Base-by-base conservation (phyloP, 2,888 invertebrate species). In the Schizaphis graminum region DNA sequence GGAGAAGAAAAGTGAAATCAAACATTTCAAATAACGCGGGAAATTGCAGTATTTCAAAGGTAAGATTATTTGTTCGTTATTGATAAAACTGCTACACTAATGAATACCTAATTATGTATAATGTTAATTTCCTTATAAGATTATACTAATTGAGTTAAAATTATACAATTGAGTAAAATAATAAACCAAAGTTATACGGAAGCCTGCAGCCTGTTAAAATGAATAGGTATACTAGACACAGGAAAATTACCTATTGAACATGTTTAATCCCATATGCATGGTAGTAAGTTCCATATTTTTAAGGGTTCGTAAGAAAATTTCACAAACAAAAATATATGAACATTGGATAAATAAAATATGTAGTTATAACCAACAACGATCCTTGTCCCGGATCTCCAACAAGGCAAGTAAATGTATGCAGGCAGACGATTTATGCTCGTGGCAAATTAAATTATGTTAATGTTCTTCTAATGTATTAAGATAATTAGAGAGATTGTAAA, bases 1-100 rank as follows among this genome's bases (percentile, higher is more conserved):
- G 98, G 95, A 97, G 99, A 94, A 98, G 98, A 96, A 89, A 91
- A 53, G 89, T 94, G 21, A 85, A 91, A 44, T 57, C 24, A 10
- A 91, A 57, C 16, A 1, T 44, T 41, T 57, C 57, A 24, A 77
- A 13, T 16, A 77, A 91, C 49, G 35, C 47, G 21, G 77, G 35
- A 26, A 91, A n/a, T 53, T 41, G 91, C 85, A 84, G 28, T 21
- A 56, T 85, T 57, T 56, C 61, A 26, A 87, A 92, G 87, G 86
- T 92, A 49, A 26, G 61, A 56, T 35, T n/a, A 91, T 41, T 28
- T 35, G 35, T 13, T 85, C 44, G 44, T 85, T 85, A 85, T 85
- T 77, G 35, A 77, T 35, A 35, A 77, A 16, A 21, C 35, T 21
- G 2, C 2, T 1, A 7, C 3, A 21, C 77, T 77, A 77, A 8